Percentiles rank a stretch among this genome's conserved stretches.
phyloP scores from a whole-genome alignment of 2,113 vertebrate genomes.

The Grammomys surdaster region DNA sequence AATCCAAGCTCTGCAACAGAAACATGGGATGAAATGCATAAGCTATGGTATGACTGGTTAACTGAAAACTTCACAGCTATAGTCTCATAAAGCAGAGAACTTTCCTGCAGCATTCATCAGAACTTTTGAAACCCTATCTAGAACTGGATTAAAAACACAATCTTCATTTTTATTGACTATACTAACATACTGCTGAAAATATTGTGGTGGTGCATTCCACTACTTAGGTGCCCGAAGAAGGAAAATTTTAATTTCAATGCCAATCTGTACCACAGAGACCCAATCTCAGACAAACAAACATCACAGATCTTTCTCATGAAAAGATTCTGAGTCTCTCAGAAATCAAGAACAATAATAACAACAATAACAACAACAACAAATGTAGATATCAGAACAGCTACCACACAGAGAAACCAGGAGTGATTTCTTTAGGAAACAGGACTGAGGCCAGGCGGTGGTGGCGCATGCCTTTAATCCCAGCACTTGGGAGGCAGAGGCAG shows the following conservation, averaged over 20 bases:
- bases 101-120: neutral
- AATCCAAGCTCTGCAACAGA: conserved; percentile 91
- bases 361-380: no score
- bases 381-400: neutral
- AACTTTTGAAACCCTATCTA: neutral
- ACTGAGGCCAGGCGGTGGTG: no score
- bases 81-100: neutral
- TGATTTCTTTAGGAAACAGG: no score
- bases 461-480: no score
- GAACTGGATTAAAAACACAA: neutral
- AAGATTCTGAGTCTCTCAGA: neutral
- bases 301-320: neutral
- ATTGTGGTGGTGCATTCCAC: neutral
- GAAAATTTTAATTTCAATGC: neutral
- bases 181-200: neutral
- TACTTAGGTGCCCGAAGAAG: neutral
- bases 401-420: neutral
- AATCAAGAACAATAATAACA: neutral
- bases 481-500: no score
- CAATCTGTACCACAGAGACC: neutral
- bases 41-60: neutral
- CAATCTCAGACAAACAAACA: neutral
- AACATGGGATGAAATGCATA: neutral
- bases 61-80: neutral
- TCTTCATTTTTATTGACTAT: neutral